These are phyloP conservation scores for Tineola bisselliella DNA, from an alignment of 2,888 invertebrate species.

Conservation along the genomic window DNA sequence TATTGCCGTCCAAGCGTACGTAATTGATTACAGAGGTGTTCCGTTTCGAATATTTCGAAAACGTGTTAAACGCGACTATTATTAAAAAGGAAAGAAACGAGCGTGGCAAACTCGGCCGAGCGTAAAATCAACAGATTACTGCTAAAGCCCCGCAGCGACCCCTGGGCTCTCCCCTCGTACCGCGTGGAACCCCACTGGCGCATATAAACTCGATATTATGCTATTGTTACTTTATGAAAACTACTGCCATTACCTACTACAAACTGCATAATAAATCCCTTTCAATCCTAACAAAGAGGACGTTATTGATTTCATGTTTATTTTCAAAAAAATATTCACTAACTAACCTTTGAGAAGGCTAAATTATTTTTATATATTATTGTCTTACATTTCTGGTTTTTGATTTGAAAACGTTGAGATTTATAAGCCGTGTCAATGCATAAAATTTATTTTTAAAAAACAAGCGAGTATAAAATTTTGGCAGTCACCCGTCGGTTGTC, in stretches of 20 bases:
- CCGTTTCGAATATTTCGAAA: constrained; percentile 21
- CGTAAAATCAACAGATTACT: constrained; percentile 68
- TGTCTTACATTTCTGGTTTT: no score
- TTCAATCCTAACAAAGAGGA: neutral
- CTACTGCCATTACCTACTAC: neutral
- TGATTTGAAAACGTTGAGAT: neutral
- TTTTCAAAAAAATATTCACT: neutral
- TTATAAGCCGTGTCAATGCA: neutral
- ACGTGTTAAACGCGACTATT: constrained; percentile 56
- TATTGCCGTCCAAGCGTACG: constrained; percentile 7
- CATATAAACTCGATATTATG: constrained; percentile 54
- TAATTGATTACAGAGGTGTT: constrained; percentile 14
- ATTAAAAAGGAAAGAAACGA: constrained; percentile 51
- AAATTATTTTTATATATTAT: no score
- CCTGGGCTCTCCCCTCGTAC: constrained; percentile 30
- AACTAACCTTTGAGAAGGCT: no score
- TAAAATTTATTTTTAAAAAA: neutral
- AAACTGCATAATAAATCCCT: constrained; percentile 8
- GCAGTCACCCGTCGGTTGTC: constrained; percentile 7
- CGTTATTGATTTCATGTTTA: neutral
- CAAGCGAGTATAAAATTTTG: neutral
- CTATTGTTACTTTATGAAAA: constrained; percentile 42
- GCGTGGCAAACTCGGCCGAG: constrained; percentile 41
- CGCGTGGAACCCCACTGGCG: constrained; percentile 36
- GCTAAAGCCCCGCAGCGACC: constrained; percentile 36